These are phyloP conservation scores for Rhodeus uyekii DNA, from an alignment of 2,797 vertebrate species.

Conservation along the genomic window DNA sequence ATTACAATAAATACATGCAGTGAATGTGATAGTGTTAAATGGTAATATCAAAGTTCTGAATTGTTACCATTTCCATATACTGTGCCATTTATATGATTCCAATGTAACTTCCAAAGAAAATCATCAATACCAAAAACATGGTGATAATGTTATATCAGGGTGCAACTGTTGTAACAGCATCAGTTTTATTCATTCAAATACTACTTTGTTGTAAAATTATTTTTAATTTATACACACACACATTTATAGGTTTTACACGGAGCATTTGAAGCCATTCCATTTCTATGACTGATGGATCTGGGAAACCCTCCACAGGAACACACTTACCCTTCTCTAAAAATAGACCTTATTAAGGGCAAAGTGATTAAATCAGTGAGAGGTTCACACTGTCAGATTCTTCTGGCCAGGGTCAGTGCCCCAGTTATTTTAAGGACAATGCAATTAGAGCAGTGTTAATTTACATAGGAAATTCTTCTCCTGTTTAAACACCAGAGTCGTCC, in stretches of 20 bases:
- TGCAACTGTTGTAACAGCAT: neutral
- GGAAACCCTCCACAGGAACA: slow-evolving; percentile 30
- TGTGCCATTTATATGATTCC: neutral
- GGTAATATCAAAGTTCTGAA: neutral
- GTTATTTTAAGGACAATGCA: slow-evolving; percentile 56
- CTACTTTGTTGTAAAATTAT: neutral
- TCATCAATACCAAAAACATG: neutral
- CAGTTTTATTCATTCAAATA: neutral
- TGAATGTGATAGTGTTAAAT: neutral
- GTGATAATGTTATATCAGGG: neutral
- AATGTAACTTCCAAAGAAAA: neutral
- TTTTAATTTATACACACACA: neutral
- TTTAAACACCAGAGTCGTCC: slow-evolving; percentile 52
- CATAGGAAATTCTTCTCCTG: slow-evolving; percentile 40
- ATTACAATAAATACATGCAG: neutral
- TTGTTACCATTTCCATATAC: neutral
- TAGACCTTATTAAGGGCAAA: slow-evolving; percentile 56
- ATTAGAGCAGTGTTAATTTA: slow-evolving; percentile 58
- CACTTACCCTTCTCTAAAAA: slow-evolving; percentile 50
- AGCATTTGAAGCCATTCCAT: slow-evolving; percentile 3
- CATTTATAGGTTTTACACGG: slow-evolving; percentile 19
- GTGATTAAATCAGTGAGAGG: slow-evolving; percentile 53
- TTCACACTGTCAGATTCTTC: slow-evolving; percentile 35
- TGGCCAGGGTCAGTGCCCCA: slow-evolving; percentile 48
- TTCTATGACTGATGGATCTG: slow-evolving; percentile 20